A percentile compares a stretch with the other conserved stretches of the same genome.
phyloP scores from a whole-genome alignment of 1,140 invertebrate species.

The Cyphomyrmex costatus region DNA sequence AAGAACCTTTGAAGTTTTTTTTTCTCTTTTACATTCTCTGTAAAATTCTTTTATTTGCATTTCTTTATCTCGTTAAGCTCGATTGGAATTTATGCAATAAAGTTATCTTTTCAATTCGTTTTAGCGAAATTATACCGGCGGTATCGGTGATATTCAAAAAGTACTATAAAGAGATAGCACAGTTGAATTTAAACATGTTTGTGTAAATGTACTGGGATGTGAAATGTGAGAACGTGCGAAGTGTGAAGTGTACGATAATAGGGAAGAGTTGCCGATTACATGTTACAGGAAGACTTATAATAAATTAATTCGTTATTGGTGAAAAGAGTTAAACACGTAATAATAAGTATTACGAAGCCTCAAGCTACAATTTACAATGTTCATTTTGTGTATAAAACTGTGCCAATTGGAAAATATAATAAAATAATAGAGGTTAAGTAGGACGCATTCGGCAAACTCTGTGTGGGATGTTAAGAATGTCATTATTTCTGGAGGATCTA shows the following conservation, averaged over 20 bases:
- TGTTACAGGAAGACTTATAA: too few relatives aligned
- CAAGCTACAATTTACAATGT: too few relatives aligned
- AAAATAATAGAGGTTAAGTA: too few relatives aligned
- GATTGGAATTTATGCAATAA: not conserved
- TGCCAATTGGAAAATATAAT: too few relatives aligned
- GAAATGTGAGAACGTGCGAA: conserved; percentile 5
- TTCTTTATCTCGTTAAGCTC: not conserved
- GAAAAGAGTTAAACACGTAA: too few relatives aligned
- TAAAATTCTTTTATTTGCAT: not conserved
- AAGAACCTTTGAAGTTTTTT: not conserved
- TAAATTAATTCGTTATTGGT: too few relatives aligned
- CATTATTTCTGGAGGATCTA: not conserved
- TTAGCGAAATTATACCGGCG: not conserved
- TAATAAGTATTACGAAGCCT: too few relatives aligned
- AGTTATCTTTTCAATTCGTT: not conserved
- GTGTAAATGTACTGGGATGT: not conserved
- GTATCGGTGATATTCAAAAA: not conserved
- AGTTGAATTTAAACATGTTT: not conserved
- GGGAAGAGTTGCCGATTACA: too few relatives aligned
- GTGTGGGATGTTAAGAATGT: not conserved
- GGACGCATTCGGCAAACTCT: too few relatives aligned
- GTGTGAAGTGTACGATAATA: not conserved
- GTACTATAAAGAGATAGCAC: not conserved
- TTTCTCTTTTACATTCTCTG: not conserved
- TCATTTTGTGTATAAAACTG: too few relatives aligned